phyloP scores from a whole-genome alignment of 2,797 vertebrate genomes.

The Macropus fuliginosus region DNA sequence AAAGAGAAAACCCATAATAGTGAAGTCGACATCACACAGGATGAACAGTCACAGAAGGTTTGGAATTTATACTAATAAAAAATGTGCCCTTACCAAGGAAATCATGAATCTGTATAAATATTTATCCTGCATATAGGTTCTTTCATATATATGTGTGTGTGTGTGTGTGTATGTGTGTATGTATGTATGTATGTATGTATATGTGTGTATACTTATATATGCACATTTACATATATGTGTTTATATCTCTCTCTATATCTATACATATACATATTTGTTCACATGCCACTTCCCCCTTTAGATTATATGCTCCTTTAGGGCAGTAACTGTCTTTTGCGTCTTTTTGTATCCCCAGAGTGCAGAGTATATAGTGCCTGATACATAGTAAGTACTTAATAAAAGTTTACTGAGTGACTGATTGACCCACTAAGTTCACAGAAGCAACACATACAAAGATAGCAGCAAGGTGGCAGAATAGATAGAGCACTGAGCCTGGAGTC shows the following conservation, averaged over 20 bases:
- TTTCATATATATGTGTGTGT: not conserved
- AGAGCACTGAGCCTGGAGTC: not conserved
- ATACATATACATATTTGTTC: not conserved
- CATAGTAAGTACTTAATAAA: not conserved
- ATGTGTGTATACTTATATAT: no score
- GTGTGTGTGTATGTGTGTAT: no score
- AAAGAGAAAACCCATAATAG: not conserved
- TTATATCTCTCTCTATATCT: no score
- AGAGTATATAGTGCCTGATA: not conserved
- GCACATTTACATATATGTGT: no score
- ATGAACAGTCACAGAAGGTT: not conserved
- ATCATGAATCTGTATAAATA: not conserved
- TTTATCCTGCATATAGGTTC: not conserved
- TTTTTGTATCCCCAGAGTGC: not conserved
- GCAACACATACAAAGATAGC: not conserved
- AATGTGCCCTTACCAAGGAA: not conserved
- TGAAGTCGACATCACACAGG: not conserved
- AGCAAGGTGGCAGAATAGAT: not conserved
- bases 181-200: no score
- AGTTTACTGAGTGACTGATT: not conserved
- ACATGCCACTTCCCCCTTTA: not conserved
- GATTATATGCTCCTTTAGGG: not conserved
- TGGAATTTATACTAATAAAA: not conserved
- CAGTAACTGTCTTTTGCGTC: not conserved
- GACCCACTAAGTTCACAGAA: not conserved